A percentile compares a stretch with the other conserved stretches of the same genome.
Conservation (phyloP, 1,140 invertebrate species). For the Phymorhynchus buccinoides region DNA sequence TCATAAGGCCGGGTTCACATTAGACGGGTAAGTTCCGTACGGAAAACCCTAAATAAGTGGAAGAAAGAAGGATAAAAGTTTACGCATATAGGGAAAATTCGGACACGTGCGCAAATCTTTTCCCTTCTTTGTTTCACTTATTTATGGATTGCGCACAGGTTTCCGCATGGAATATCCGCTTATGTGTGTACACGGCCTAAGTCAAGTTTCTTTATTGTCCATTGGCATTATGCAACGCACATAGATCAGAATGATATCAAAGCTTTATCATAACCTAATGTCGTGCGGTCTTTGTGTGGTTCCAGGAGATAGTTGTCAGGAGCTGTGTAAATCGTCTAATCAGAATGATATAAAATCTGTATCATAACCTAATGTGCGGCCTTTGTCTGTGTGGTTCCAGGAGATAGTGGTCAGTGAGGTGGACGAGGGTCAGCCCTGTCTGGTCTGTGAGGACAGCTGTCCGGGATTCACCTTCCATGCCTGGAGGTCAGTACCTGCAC, state of each 20-base stretch:
- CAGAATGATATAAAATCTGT: background rate
- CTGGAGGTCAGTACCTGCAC: too few species aligned
- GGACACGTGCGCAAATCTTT: too few species aligned
- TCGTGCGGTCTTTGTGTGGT: background rate
- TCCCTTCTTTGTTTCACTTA: too few species aligned
- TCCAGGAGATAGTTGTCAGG: background rate
- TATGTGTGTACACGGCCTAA: background rate
- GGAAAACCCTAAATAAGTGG: too few species aligned
- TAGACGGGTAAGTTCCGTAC: too few species aligned
- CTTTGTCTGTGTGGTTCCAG: conserved; percentile 75
- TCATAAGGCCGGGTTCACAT: too few species aligned
- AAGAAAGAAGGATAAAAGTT: too few species aligned
- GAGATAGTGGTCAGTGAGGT: conserved; percentile 86
- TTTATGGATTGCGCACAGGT: too few species aligned
- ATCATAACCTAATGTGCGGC: background rate
- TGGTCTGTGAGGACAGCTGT: conserved; percentile 85
- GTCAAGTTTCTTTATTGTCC: background rate
- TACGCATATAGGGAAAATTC: too few species aligned
- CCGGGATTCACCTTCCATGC: conserved; percentile 85
- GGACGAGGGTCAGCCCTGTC: conserved; percentile 87
- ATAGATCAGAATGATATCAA: background rate
- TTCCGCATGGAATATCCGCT: too few species aligned
- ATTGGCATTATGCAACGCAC: background rate
- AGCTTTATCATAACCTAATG: too few species aligned
- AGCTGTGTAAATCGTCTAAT: background rate